Base-by-base conservation (phyloP, 1,140 invertebrate species). In the Galendromus occidentalis region DNA sequence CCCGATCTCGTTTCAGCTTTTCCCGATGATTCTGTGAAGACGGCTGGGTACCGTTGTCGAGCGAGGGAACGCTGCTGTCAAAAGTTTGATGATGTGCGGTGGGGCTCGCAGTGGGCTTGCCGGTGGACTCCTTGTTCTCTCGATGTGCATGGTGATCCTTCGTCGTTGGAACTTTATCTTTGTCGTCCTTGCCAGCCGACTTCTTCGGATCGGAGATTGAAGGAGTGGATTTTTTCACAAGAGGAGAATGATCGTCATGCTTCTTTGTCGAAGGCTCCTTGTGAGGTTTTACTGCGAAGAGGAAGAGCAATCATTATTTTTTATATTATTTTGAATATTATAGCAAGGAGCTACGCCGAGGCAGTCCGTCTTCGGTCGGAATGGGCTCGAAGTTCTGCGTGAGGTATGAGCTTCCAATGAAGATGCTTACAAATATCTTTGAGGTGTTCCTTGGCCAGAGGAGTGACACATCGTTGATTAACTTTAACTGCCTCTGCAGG, bases 241-340 rank as follows among this genome's bases (percentile, higher is more conserved):
- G 14, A 59, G 51, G 51, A 25, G 51, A 22, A 59, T 59, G 51
- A 33, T 59, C 33, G 22, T 59, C 51, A 59, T 59, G 14, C 51
- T 59, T 59, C 51, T 59, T 59, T 59, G 51, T 59, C 51, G 51
- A 59, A 59, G 25, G 51, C 51, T 59, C 51, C 51, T 59, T 59
- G 22, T 59, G 51, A 59, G 51, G 51, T 59, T 59, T 59, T 17
- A 29, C 51, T 59, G 51, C 17, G 33, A 25, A 17, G 17, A 25
- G 6, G 2, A 59, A 22, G 2, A 25, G 33, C 4, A 9, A 39
- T 6, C 9, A 6, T 6, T 4, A 39, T 39, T 39, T 39, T 9
- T 9, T 39, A n/a, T n/a, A n/a, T n/a, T n/a, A n/a, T n/a, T n/a
- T n/a, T n/a, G n/a, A n/a, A n/a, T n/a, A n/a, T n/a, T n/a, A n/a